phyloP scores from a whole-genome alignment of 2,797 vertebrate species.

The Helarctos malayanus region DNA sequence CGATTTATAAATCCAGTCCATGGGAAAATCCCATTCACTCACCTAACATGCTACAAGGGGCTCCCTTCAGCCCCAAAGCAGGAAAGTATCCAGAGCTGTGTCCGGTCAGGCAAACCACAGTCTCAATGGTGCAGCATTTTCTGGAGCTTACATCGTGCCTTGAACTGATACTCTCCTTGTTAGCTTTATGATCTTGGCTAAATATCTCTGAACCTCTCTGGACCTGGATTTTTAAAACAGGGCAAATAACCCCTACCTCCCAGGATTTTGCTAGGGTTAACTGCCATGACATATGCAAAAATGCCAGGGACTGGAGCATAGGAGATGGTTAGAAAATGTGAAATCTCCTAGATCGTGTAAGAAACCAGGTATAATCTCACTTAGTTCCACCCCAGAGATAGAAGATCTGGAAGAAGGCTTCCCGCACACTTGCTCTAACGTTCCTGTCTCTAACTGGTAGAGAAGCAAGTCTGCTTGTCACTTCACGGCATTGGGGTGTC shows the following conservation, averaged over 20 bases:
- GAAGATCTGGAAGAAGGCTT: not conserved
- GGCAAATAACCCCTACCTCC: not conserved
- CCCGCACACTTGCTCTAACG: not conserved
- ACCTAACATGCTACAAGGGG: rapidly evolving
- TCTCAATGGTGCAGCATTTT: not conserved
- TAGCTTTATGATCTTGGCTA: not conserved
- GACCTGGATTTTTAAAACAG: not conserved
- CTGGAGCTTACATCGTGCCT: not conserved
- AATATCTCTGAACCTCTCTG: not conserved
- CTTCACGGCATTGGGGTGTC: not conserved
- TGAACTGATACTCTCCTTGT: not conserved
- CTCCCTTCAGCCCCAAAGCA: not conserved
- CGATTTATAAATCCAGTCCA: not conserved
- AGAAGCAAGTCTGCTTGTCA: rapidly evolving
- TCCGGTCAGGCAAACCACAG: not conserved
- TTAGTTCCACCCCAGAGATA: not conserved
- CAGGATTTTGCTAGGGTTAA: not conserved
- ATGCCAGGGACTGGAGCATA: not conserved
- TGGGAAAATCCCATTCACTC: not conserved
- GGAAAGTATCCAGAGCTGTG: not conserved
- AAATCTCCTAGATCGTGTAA: not conserved
- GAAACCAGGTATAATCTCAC: not conserved
- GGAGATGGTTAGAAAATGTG: not conserved
- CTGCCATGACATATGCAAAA: not conserved
- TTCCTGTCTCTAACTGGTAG: rapidly evolving